phyloP scores from a whole-genome alignment of 2,113 vertebrate genomes.

The Heptranchias perlo region DNA sequence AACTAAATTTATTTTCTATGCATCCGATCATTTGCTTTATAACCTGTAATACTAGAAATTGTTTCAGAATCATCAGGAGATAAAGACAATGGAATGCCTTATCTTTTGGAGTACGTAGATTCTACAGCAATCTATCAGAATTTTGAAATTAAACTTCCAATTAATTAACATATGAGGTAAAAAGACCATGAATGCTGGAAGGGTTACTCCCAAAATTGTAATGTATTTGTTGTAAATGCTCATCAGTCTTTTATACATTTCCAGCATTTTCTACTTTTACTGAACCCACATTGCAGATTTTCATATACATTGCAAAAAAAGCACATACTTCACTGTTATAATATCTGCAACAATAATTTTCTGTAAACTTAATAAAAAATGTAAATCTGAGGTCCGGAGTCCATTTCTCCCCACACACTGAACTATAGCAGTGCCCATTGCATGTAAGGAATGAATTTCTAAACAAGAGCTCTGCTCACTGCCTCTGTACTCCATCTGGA shows the following conservation, averaged over 20 bases:
- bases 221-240: background rate
- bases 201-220: background rate
- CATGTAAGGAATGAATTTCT: background rate
- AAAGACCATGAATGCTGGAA: background rate
- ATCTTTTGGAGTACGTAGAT: background rate
- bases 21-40: background rate
- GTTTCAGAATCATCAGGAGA: constrained; percentile 4
- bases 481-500: background rate
- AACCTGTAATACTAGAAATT: background rate
- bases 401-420: background rate
- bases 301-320: background rate
- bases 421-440: background rate
- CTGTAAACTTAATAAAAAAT: background rate
- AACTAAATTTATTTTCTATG: background rate
- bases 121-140: background rate
- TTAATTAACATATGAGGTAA: background rate
- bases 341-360: background rate
- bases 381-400: background rate
- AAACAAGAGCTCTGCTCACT: background rate
- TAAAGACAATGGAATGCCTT: background rate
- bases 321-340: background rate
- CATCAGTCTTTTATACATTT: background rate
- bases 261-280: background rate
- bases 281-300: background rate
- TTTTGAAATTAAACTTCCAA: background rate